Evolutionary conservation across 2,888 invertebrate species (phyloP).

Genomic region (Apotomis capreana): DNA sequence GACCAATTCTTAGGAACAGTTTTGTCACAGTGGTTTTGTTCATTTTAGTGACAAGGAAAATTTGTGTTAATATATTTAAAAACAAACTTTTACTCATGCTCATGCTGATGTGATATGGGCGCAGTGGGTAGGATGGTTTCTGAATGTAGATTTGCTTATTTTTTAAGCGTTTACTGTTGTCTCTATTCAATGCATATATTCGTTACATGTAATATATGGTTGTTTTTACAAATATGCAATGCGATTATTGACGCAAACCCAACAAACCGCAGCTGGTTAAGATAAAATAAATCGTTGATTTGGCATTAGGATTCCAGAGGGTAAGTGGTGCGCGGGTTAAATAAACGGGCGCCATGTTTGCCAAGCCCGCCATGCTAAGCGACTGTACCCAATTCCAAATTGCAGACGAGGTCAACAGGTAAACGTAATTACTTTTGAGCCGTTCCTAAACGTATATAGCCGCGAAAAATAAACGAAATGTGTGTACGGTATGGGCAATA

Average conservation of each 20-base stretch:
- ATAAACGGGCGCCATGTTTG: conserved; percentile 35
- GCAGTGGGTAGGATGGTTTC: too few relatives aligned
- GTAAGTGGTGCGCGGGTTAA: conserved; percentile 27
- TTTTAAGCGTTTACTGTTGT: too few relatives aligned
- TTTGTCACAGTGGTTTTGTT: too few relatives aligned
- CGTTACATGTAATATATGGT: too few relatives aligned
- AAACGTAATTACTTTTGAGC: conserved; percentile 36
- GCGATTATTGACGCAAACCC: conserved; percentile 1
- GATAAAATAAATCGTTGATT: conserved; percentile 32
- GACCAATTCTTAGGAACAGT: too few relatives aligned
- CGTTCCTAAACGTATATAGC: conserved; percentile 14
- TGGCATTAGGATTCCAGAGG: conserved; percentile 32
- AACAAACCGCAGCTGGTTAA: conserved; percentile 19
- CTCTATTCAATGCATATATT: too few relatives aligned
- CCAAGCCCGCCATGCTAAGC: conserved; percentile 22
- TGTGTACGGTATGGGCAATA: not conserved
- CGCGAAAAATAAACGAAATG: conserved; percentile 26
- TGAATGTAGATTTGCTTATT: too few relatives aligned
- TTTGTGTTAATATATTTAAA: too few relatives aligned
- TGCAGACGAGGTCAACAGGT: conserved; percentile 38
- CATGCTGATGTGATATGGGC: too few relatives aligned
- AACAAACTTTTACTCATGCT: too few relatives aligned
- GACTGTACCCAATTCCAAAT: conserved; percentile 37
- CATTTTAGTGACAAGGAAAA: too few relatives aligned
- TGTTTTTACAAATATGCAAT: too few relatives aligned